phyloP scores from a whole-genome alignment of 2,888 invertebrate species.

The Ormyrus nitidulus region DNA sequence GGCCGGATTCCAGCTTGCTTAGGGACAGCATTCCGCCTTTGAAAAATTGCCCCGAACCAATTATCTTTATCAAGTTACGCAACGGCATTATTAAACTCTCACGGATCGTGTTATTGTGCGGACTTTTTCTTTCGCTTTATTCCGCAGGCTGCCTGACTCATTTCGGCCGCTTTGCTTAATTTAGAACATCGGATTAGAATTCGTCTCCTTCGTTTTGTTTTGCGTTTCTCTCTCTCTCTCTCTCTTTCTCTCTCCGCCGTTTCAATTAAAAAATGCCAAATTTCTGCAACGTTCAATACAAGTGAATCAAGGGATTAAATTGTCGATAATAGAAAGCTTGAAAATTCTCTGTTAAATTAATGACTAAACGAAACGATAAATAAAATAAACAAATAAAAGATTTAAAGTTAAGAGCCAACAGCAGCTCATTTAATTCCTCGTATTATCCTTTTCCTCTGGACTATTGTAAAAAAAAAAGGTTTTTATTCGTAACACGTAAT shows the following conservation, averaged over 20 bases:
- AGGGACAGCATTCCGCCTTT: constrained; percentile 53
- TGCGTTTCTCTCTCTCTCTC: no score
- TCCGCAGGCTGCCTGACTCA: no score
- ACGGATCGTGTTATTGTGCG: constrained; percentile 26
- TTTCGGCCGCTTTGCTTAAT: no score
- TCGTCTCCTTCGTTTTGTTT: not conserved
- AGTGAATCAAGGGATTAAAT: no score
- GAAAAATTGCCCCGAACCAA: constrained; percentile 50
- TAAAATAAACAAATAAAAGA: no score
- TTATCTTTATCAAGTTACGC: constrained; percentile 55
- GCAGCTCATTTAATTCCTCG: not conserved
- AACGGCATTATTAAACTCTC: constrained; percentile 27
- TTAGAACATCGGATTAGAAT: no score
- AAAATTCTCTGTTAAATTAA: no score
- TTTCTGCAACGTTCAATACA: no score
- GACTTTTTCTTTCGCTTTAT: not conserved
- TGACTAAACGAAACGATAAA: no score
- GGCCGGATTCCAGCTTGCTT: constrained; percentile 46
- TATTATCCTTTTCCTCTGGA: not conserved
- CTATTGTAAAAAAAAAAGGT: not conserved
- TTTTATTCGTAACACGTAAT: not conserved
- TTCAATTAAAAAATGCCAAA: no score
- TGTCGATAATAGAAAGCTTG: no score
- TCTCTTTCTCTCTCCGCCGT: no score
- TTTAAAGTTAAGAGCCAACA: not conserved